Conservation (phyloP, 2,113 vertebrate species). For the Trinectes maculatus region DNA sequence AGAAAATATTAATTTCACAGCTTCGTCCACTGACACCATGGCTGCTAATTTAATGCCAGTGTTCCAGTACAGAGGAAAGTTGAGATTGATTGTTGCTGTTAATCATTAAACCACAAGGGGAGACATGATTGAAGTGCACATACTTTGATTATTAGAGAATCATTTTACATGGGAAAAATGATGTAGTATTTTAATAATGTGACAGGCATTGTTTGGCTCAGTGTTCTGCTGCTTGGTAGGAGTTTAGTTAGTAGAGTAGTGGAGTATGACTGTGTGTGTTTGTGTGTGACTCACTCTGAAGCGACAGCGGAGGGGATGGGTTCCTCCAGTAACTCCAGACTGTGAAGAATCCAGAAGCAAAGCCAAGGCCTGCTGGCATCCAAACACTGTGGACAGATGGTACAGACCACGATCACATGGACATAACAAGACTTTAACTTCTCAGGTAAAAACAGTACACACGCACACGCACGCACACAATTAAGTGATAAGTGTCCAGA, state of each 20-base stretch:
- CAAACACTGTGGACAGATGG: constrained; percentile 85
- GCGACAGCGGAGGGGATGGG: constrained; percentile 86
- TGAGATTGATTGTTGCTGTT: no score
- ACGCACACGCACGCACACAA: neutral
- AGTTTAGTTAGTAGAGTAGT: neutral
- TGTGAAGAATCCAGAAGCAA: constrained; percentile 99
- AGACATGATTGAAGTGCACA: neutral
- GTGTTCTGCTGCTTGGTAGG: neutral
- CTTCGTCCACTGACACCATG: constrained; percentile 2
- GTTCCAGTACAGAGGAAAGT: neutral
- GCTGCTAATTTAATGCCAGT: no score
- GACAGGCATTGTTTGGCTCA: constrained; percentile 8
- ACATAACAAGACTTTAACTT: no score
- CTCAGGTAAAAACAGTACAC: neutral
- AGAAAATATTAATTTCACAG: neutral
- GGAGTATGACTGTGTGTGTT: neutral
- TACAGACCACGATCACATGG: neutral
- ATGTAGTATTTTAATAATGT: no score
- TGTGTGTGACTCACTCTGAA: constrained; percentile 88
- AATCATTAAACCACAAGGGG: no score
- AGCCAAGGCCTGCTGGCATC: constrained; percentile 98
- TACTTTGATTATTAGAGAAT: no score
- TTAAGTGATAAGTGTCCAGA: no score
- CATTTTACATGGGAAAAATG: no score
- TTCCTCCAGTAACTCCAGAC: constrained; percentile 92